Conservation (phyloP, 2,797 vertebrate species). For the Epinephelus awoara region DNA sequence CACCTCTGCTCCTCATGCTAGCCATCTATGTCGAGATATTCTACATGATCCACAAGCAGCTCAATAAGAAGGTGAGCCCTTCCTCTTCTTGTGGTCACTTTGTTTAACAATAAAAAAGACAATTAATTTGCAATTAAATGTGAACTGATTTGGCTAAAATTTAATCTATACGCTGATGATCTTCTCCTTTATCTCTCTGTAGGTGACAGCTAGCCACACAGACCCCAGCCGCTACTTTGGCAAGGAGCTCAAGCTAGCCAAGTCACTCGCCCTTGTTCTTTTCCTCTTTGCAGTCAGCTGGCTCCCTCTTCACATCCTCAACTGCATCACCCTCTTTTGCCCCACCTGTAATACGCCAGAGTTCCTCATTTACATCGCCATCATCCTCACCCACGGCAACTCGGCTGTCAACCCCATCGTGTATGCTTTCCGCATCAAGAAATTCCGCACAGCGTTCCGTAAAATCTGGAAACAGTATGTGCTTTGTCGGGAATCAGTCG, state of each 20-base stretch:
- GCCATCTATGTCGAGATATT: conserved; percentile 96
- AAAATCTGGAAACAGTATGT: conserved; percentile 96
- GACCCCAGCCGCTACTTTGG: conserved; percentile 95
- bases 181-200: conserved; percentile 21
- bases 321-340: conserved; percentile 96
- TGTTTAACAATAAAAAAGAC: neutral
- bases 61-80: conserved; percentile 89
- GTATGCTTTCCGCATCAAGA: conserved; percentile 97
- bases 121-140: neutral
- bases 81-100: neutral
- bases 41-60: conserved; percentile 97
- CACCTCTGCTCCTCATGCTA: conserved; percentile 94
- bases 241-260: conserved; percentile 97
- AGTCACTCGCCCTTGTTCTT: conserved; percentile 95
- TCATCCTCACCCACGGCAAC: conserved; percentile 96
- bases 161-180: neutral
- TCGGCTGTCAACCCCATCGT: conserved; percentile 98
- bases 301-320: conserved; percentile 95
- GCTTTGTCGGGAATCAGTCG: conserved; percentile 87
- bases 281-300: conserved; percentile 96
- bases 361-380: conserved; percentile 90
- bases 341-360: conserved; percentile 82
- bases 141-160: neutral
- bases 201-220: conserved; percentile 87
- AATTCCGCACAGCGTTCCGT: conserved; percentile 93